Conservation (phyloP, 1,140 invertebrate genomes). For the Zaprionus lachaisei region DNA sequence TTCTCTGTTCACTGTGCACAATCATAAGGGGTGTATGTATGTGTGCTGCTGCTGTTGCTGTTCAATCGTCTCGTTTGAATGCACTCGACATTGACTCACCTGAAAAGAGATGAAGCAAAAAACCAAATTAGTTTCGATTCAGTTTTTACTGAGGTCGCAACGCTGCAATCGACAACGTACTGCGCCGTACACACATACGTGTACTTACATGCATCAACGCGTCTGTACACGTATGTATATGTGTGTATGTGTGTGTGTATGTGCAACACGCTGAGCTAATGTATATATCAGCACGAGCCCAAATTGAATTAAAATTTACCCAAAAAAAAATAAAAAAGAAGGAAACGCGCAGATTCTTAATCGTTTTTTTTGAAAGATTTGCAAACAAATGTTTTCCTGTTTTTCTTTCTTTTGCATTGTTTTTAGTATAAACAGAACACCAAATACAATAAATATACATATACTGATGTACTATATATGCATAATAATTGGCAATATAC, state of each 20-base stretch:
- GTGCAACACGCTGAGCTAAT: neutral
- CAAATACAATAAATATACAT: neutral
- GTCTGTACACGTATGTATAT: neutral
- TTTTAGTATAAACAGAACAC: neutral
- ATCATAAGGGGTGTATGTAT: neutral
- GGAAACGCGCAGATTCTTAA: conserved; percentile 3
- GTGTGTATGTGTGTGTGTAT: neutral
- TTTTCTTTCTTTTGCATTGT: neutral
- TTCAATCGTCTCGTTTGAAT: conserved; percentile 23
- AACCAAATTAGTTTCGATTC: conserved; percentile 44
- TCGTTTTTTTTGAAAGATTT: neutral
- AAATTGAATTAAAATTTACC: neutral
- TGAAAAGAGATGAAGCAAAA: conserved; percentile 46
- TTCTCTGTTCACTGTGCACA: neutral
- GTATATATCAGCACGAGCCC: conserved; percentile 3
- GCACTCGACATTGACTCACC: conserved; percentile 48
- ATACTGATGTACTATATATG: neutral
- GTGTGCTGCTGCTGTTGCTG: neutral
- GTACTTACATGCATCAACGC: neutral
- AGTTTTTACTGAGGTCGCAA: neutral
- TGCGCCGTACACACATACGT: neutral
- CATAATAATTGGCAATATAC: neutral
- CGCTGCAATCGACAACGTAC: neutral
- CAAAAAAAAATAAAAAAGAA: neutral
- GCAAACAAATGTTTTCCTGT: neutral